A percentile compares a stretch with the other conserved stretches of the same genome.
Conservation (phyloP, 2,113 vertebrate genomes). For the Lucifuga dentata region DNA sequence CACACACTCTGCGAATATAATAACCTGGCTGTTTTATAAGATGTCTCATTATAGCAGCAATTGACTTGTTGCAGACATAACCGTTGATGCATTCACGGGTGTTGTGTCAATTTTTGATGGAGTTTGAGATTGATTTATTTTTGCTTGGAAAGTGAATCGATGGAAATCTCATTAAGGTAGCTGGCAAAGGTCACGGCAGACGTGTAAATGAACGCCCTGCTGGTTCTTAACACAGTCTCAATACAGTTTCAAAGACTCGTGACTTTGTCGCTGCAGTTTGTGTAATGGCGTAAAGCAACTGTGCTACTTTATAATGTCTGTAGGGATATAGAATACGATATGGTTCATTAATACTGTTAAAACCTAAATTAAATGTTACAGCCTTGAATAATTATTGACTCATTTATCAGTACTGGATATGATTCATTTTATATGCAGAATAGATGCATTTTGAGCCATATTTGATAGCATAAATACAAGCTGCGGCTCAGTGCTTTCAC, state of each 20-base stretch:
- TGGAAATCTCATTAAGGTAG: constrained; percentile 76
- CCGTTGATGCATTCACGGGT: constrained; percentile 43
- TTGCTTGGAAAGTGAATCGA: constrained; percentile 69
- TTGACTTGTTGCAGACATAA: constrained; percentile 57
- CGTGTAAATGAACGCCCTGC: constrained; percentile 46
- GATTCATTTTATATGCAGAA: constrained; percentile 7
- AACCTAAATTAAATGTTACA: too few relatives aligned
- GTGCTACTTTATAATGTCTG: not conserved
- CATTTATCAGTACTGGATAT: constrained; percentile 5
- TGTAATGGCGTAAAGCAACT: constrained; percentile 9
- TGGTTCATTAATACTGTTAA: constrained; percentile 7
- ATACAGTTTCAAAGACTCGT: constrained; percentile 14
- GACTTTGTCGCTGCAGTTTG: not conserved
- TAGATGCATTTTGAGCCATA: not conserved
- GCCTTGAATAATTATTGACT: constrained; percentile 2
- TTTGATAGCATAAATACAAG: constrained; percentile 10
- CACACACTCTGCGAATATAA: constrained; percentile 11
- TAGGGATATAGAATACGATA: too few relatives aligned
- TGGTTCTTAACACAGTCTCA: constrained; percentile 46
- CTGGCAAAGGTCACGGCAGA: constrained; percentile 71
- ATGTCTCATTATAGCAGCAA: constrained; percentile 65
- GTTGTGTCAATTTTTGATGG: constrained; percentile 73
- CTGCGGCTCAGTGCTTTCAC: too few relatives aligned
- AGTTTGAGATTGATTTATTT: constrained; percentile 73
- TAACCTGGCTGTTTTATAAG: constrained; percentile 53